Base-by-base conservation (phyloP, 2,797 vertebrate genomes). In the Galago senegalensis region DNA sequence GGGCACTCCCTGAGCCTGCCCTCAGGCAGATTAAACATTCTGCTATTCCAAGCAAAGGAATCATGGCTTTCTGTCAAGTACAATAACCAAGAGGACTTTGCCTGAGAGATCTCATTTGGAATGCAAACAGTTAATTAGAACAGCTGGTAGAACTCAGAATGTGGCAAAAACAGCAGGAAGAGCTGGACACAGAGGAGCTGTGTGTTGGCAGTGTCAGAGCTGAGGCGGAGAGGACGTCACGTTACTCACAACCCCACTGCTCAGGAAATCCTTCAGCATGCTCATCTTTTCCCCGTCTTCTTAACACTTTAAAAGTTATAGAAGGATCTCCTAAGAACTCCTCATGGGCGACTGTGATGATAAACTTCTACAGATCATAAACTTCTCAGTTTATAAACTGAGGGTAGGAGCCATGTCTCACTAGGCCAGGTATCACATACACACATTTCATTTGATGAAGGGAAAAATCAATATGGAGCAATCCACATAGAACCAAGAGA, bases 11-110 rank as follows among this genome's bases (percentile, higher is more conserved):
- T 77, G 43, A n/a, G 83, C 69, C 58, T 63, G 34, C 25, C 21
- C 12, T 77, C 29, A 9, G 25, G 49, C 4, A 85, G 21, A 65
- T 29, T 25, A 77, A 91, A 91, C n/a, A 25, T 72, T 77, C 21
- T 89, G 63, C 21, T 84, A 86, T 93, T 34, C 79, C 67, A 79
- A 88, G 75, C 60, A 67, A 90, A 80, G 25, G 25, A 93, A 77
- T 80, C 20, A 37, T 63, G 21, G 56, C 25, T 49, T 7, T 73
- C 7, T 58, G 67, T 37, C 37, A 40, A 73, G 14, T 14, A 27
- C 12, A 70, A 53, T 80, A 13, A 65, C 29, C 3, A 31, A 61
- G 27, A 69, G 76, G 12, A 31, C 7, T 8, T 37, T 53, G 13
- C 56, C 63, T 56, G 67, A 21, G 40, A 89, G 46, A 86, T 61